Evolutionary conservation across 2,113 vertebrate genomes (phyloP).

Genomic region (Fulmarus glacialis): DNA sequence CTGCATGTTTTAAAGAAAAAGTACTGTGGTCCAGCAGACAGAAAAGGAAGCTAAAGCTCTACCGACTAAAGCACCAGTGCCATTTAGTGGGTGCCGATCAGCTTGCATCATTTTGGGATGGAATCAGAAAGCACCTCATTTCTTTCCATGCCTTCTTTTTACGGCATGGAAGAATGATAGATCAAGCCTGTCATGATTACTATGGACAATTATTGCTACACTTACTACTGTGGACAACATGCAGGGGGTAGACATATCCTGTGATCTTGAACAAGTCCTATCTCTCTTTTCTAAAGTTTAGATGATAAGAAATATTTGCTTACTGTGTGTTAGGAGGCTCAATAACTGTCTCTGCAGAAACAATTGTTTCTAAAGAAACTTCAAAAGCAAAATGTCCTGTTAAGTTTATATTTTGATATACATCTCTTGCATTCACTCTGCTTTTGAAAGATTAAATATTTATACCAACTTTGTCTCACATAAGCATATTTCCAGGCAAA

Average conservation of each 20-base stretch:
- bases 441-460: background rate
- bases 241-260: background rate
- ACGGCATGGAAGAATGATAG: background rate
- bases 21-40: background rate
- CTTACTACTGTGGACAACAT: background rate
- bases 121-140: background rate
- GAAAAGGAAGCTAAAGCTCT: background rate
- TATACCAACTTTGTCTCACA: background rate
- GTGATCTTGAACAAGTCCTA: background rate
- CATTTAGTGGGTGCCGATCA: rapidly evolving
- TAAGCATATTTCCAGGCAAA: background rate
- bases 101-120: background rate
- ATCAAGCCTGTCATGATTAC: background rate
- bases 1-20: background rate
- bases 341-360: background rate
- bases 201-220: background rate
- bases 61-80: background rate
- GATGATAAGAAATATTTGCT: background rate
- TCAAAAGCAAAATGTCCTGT: background rate
- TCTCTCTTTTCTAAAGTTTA: background rate
- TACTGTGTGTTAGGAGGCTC: background rate
- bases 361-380: background rate
- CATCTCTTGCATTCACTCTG: background rate
- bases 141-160: background rate
- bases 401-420: background rate